These are phyloP conservation scores for Pseudobourletiella spinata DNA, from an alignment of 1,140 invertebrate genomes.

Conservation along the genomic window DNA sequence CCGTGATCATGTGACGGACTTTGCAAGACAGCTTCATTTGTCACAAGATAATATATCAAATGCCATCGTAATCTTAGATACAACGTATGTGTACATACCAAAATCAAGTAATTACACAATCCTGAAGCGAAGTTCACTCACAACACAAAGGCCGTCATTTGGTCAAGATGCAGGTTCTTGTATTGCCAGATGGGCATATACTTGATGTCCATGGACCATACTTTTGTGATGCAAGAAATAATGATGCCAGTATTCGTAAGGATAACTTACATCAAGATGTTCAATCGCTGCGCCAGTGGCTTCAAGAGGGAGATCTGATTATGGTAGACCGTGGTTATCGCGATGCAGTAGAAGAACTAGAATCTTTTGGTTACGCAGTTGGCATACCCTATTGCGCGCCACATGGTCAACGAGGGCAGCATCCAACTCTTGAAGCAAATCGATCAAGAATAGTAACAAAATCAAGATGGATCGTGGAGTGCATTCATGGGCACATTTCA, in stretches of 20 bases:
- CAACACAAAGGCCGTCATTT: too few species aligned
- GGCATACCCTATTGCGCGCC: background rate
- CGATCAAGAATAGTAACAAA: conserved; percentile 22
- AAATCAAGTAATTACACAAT: too few species aligned
- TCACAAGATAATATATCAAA: too few species aligned
- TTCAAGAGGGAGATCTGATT: conserved; percentile 1
- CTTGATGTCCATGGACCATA: conserved; percentile 31
- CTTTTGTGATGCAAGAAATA: conserved; percentile 25
- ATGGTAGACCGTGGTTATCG: conserved; percentile 18
- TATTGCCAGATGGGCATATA: conserved; percentile 33
- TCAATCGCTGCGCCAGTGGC: conserved; percentile 8
- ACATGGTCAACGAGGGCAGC: conserved; percentile 4
- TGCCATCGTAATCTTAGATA: too few species aligned
- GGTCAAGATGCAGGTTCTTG: too few species aligned
- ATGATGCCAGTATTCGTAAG: conserved; percentile 19
- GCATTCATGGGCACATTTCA: conserved; percentile 30
- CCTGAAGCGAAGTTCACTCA: too few species aligned
- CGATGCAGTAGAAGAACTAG: background rate
- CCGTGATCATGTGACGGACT: too few species aligned
- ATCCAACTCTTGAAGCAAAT: conserved; percentile 8
- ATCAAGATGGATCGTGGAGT: conserved; percentile 32
- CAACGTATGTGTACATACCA: too few species aligned
- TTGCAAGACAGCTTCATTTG: too few species aligned
- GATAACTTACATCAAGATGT: conserved; percentile 8
- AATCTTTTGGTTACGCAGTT: background rate